Base-by-base conservation (phyloP, 2,797 vertebrate species). In the Lacerta viridis region DNA sequence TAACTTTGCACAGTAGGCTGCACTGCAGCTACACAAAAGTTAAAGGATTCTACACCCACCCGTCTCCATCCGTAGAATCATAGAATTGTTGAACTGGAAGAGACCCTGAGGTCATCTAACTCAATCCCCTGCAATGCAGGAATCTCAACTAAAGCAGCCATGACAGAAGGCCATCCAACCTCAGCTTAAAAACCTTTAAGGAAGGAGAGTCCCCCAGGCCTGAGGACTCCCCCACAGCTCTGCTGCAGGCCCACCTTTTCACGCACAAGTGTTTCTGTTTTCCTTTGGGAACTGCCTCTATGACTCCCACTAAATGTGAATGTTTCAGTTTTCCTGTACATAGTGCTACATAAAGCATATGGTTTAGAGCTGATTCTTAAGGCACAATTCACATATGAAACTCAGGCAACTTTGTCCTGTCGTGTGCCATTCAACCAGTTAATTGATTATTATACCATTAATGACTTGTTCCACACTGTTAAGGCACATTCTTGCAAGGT, bases 381-480 rank as follows among this genome's bases (percentile, higher is more conserved):
- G 23, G 11, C 20, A 64, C 83, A n/a, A 7, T 41, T 64, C 86
- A 0, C 10, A 7, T 33, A 39, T 72, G 41, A 80, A 89, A 86
- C 7, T 46, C 36, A 20, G 17, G 17, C 41, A 27, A 0, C 0
- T 84, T 88, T n/a, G 36, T 0, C 3, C 77, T 3, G 1, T 87
- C 78, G 71, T 5, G 46, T 86, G 80, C 15, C 61, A 25, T 0
- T 0, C 3, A 13, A 69, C 72, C 27, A 50, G 74, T 72, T 87
- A 72, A 89, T 43, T 23, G 72, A 69, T 82, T 68, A 76, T 87
- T 43, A 33, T 41, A 17, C 0, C 23, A 66, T 85, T 17, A 7
- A 81, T 82, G 69, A 33, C 61, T 91, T 83, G 7, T 50, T 89
- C 55, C 71, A 88, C 50, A 64, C 77, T 13, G 55, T 46, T 3